Evolutionary conservation across 2,113 vertebrate species (phyloP).

Genomic region (Hemiscyllium ocellatum): DNA sequence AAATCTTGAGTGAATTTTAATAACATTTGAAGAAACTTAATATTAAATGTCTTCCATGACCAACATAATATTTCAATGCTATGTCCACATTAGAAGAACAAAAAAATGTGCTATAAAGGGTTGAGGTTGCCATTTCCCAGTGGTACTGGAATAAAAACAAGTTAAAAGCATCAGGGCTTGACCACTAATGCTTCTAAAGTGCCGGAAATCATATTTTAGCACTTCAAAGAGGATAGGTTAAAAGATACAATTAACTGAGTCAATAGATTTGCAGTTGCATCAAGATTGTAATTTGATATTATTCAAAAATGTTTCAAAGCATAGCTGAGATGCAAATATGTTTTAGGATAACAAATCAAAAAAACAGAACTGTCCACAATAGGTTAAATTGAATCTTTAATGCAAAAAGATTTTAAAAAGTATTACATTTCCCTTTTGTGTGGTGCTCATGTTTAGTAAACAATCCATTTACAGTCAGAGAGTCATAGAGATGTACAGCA

Average conservation of each 20-base stretch:
- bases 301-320: slow-evolving; percentile 37
- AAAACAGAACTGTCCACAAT: not conserved
- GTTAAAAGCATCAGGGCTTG: slow-evolving; percentile 62
- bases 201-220: slow-evolving; percentile 61
- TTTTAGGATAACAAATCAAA: not conserved
- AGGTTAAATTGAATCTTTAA: not conserved
- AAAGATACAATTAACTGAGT: slow-evolving; percentile 49
- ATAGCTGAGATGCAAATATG: not conserved
- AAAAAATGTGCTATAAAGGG: slow-evolving; percentile 71
- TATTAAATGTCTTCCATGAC: slow-evolving; percentile 67
- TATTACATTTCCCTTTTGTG: not conserved
- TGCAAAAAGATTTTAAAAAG: not conserved
- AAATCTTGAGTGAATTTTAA: slow-evolving; percentile 61
- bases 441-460: not conserved
- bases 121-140: slow-evolving; percentile 62
- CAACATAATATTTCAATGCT: slow-evolving; percentile 76
- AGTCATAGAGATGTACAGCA: too few species aligned
- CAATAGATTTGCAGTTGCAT: slow-evolving; percentile 63
- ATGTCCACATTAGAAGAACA: slow-evolving; percentile 67
- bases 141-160: slow-evolving; percentile 62
- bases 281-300: slow-evolving; percentile 56
- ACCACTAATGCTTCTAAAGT: slow-evolving; percentile 65
- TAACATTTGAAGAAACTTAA: slow-evolving; percentile 57
- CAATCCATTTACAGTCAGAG: not conserved
- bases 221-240: slow-evolving; percentile 59